These are phyloP conservation scores for Xiphophorus hellerii DNA, from an alignment of 2,113 vertebrate species.

Conservation along the genomic window DNA sequence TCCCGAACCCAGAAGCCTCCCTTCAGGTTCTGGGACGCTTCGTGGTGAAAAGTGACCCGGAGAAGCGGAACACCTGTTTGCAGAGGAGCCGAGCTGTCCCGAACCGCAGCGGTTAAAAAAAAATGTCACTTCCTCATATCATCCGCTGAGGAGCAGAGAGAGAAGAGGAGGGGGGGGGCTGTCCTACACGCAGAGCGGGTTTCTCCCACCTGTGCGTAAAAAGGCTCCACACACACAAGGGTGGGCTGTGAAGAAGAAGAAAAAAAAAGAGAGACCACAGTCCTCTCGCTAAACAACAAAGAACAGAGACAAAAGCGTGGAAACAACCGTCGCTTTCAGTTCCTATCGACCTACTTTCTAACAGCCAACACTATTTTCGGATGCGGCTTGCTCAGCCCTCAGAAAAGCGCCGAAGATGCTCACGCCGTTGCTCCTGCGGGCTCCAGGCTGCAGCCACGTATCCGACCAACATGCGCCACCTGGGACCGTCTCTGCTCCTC, in stretches of 20 bases:
- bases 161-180: slow-evolving; percentile 69
- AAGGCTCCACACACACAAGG: slow-evolving; percentile 55
- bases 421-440: slow-evolving; percentile 25
- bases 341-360: slow-evolving; percentile 71
- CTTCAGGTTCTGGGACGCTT: slow-evolving; percentile 55
- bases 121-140: slow-evolving; percentile 85
- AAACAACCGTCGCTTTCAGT: slow-evolving; percentile 65
- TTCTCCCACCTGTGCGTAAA: slow-evolving; percentile 85
- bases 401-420: slow-evolving; percentile 44
- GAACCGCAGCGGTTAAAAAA: slow-evolving; percentile 78
- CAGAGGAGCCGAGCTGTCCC: slow-evolving; percentile 81
- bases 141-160: slow-evolving; percentile 70
- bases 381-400: slow-evolving; percentile 52
- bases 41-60: slow-evolving; percentile 64
- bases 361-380: slow-evolving; percentile 65
- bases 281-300: slow-evolving; percentile 74
- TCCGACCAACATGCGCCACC: slow-evolving; percentile 69
- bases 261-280: slow-evolving; percentile 20
- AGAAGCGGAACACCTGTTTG: slow-evolving; percentile 83
- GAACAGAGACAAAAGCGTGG: slow-evolving; percentile 68
- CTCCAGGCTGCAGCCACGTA: slow-evolving; percentile 28
- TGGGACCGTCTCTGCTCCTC: slow-evolving; percentile 68
- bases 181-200: slow-evolving; percentile 79
- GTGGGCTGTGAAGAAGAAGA: slow-evolving; percentile 27
- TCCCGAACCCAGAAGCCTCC: slow-evolving; percentile 70